Conservation (phyloP, 1,140 invertebrate genomes). For the Aphaenogaster rudis region DNA sequence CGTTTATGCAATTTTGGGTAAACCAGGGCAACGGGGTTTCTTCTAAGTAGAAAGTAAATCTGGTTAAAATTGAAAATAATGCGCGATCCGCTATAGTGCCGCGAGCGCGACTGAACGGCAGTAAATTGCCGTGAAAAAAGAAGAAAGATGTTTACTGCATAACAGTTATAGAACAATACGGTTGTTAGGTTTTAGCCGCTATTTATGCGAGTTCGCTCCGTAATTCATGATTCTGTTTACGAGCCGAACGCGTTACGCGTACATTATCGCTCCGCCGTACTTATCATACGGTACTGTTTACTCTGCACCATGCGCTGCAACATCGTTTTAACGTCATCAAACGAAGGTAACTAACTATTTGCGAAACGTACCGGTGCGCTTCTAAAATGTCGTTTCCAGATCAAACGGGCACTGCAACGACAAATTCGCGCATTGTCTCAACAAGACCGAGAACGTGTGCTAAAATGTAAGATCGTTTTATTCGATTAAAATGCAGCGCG, state of each 20-base stretch:
- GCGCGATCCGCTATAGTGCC: slow-evolving; percentile 30
- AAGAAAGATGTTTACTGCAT: slow-evolving; percentile 24
- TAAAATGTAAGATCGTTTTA: background rate
- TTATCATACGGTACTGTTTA: slow-evolving; percentile 1
- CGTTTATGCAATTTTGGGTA: slow-evolving; percentile 39
- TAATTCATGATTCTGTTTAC: slow-evolving; percentile 36
- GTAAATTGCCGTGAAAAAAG: slow-evolving; percentile 56
- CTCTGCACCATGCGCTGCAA: background rate
- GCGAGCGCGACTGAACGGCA: slow-evolving; percentile 50
- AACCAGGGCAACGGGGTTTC: slow-evolving; percentile 36
- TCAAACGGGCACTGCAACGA: background rate
- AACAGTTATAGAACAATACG: slow-evolving; percentile 62
- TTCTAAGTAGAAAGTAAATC: slow-evolving; percentile 61
- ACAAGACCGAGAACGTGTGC: background rate
- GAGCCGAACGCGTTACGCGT: slow-evolving; percentile 17
- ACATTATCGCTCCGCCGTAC: slow-evolving; percentile 24
- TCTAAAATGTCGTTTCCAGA: background rate
- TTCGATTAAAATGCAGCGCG: background rate
- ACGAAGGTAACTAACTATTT: background rate
- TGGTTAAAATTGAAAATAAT: slow-evolving; percentile 56
- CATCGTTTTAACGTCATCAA: slow-evolving; percentile 14
- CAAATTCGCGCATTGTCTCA: background rate
- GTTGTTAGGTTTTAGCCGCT: slow-evolving; percentile 55
- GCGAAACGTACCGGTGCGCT: background rate
- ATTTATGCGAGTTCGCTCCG: slow-evolving; percentile 38